Evolutionary conservation across 2,888 invertebrate genomes (phyloP).

Genomic region (Drosophila fulvimacula): DNA sequence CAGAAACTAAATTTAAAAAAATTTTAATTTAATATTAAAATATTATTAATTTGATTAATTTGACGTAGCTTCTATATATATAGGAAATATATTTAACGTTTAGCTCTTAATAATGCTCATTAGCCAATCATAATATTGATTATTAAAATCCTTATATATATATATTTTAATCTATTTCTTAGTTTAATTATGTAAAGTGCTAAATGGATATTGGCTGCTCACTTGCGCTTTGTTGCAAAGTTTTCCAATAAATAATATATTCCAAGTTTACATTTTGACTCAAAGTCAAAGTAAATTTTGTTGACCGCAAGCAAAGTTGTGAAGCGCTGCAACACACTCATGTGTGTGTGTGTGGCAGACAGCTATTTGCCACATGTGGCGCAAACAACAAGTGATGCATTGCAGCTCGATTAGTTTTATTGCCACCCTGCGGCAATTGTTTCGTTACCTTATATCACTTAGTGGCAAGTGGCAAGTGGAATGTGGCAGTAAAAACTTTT

Average conservation of each 20-base stretch:
- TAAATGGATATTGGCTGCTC: not conserved
- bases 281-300: conserved; percentile 40
- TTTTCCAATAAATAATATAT: conserved; percentile 61
- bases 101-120: not conserved
- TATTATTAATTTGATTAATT: too few species aligned
- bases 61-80: too few species aligned
- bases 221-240: conserved; percentile 23
- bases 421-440: conserved; percentile 29
- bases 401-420: conserved; percentile 51
- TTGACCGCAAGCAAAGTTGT: conserved; percentile 44
- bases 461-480: conserved; percentile 9
- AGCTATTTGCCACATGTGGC: conserved; percentile 32
- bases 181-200: conserved; percentile 2
- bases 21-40: too few species aligned
- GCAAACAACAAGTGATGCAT: conserved; percentile 34
- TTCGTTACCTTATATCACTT: conserved; percentile 44
- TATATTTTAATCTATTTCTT: not conserved
- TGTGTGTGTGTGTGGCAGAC: not conserved
- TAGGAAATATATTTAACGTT: not conserved
- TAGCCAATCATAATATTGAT: not conserved
- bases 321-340: conserved; percentile 20
- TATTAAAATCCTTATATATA: too few species aligned
- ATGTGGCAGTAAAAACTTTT: conserved; percentile 60
- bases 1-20: too few species aligned
- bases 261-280: conserved; percentile 37